A percentile compares a stretch with the other conserved stretches of the same genome.
These are phyloP conservation scores for Nematostella vectensis DNA, from an alignment of 92 coral and sea anemone species.

Conservation along the genomic window DNA sequence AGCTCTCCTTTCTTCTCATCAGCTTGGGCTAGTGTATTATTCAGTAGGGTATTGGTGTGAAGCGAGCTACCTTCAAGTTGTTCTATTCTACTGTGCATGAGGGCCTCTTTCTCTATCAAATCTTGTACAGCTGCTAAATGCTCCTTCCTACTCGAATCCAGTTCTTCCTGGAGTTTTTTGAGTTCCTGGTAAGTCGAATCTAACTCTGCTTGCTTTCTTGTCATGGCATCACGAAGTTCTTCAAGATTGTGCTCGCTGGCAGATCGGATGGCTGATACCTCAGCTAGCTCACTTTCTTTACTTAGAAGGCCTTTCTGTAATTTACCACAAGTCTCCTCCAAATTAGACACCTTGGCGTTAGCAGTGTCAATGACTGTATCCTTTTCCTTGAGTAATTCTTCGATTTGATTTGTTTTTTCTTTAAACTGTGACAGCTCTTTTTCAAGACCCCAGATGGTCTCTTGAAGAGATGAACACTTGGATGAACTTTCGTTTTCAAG, in stretches of 20 bases:
- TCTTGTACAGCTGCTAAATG: no score
- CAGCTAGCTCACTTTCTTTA: slow-evolving; percentile 17
- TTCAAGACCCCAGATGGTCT: slow-evolving; percentile 11
- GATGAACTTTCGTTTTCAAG: slow-evolving; percentile 16
- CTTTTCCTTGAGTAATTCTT: slow-evolving; percentile 15
- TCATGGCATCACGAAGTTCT: neutral
- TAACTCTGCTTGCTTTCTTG: slow-evolving; percentile 7
- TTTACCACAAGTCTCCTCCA: slow-evolving; percentile 1
- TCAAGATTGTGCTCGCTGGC: slow-evolving; percentile 11
- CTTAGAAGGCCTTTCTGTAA: slow-evolving; percentile 1
- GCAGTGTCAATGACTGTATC: slow-evolving; percentile 14
- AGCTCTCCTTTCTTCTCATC: no score
- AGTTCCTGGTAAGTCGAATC: slow-evolving; percentile 7
- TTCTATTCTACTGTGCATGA: no score
- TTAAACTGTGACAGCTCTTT: slow-evolving; percentile 15
- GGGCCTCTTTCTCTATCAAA: no score
- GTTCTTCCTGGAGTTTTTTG: slow-evolving; percentile 11
- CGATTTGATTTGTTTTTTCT: slow-evolving; percentile 17
- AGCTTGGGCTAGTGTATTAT: no score
- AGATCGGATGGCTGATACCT: slow-evolving; percentile 11
- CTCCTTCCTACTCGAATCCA: slow-evolving; percentile 16
- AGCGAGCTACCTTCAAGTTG: no score
- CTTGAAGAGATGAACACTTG: slow-evolving; percentile 5
- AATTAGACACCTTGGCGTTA: slow-evolving; percentile 7
- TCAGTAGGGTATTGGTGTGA: no score